These are phyloP conservation scores for Ornithoptera alexandrae DNA, from an alignment of 2,888 invertebrate genomes.

Conservation along the genomic window DNA sequence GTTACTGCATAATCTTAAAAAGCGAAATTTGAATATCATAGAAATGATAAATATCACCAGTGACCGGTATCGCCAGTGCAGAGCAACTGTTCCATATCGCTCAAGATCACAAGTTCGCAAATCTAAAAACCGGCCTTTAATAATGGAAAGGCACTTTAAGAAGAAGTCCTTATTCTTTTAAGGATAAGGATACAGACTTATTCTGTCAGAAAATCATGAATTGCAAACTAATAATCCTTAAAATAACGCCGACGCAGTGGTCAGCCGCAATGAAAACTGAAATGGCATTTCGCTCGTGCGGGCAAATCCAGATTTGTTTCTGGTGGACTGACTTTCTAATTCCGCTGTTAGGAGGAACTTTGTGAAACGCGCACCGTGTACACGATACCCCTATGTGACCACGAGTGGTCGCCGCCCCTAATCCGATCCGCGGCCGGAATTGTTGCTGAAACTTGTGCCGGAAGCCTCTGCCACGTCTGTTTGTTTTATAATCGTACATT, in stretches of 20 bases:
- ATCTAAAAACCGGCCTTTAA: too few relatives aligned
- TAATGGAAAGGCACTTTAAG: too few relatives aligned
- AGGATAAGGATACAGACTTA: too few relatives aligned
- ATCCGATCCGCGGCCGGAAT: slow-evolving; percentile 55
- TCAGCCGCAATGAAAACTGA: slow-evolving; percentile 57
- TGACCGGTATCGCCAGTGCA: too few relatives aligned
- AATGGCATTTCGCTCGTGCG: slow-evolving; percentile 68
- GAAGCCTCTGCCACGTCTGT: slow-evolving; percentile 44
- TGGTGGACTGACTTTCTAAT: slow-evolving; percentile 75
- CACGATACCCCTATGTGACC: slow-evolving; percentile 70
- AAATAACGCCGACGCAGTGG: slow-evolving; percentile 52
- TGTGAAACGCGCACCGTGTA: slow-evolving; percentile 77
- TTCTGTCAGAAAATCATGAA: not conserved
- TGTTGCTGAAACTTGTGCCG: slow-evolving; percentile 67
- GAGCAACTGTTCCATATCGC: too few relatives aligned
- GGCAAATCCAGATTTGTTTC: slow-evolving; percentile 73
- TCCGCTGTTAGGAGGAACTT: slow-evolving; percentile 67
- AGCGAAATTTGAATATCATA: too few relatives aligned
- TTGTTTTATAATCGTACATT: slow-evolving; percentile 65
- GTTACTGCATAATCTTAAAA: too few relatives aligned
- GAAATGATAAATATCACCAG: too few relatives aligned
- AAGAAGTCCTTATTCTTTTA: too few relatives aligned
- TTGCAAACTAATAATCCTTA: slow-evolving; percentile 52
- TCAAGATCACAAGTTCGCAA: too few relatives aligned
- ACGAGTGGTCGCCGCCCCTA: slow-evolving; percentile 71